phyloP scores from a whole-genome alignment of 2,797 vertebrate species.

The Sarcoramphus papa region DNA sequence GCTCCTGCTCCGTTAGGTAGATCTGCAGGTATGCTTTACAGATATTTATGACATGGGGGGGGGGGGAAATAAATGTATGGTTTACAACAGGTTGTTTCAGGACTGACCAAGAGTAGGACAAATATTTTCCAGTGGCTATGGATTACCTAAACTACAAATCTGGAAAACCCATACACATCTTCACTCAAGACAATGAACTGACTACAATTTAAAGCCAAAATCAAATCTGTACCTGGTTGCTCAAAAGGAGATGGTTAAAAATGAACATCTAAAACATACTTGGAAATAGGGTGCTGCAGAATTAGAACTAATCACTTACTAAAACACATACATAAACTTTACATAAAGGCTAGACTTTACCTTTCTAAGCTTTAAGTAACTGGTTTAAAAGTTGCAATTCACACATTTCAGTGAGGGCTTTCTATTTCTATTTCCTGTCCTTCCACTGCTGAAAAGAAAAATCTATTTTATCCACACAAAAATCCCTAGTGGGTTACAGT shows the following conservation, averaged over 20 bases:
- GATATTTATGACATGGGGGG: background rate
- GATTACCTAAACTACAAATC: background rate
- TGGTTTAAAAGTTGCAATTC: background rate
- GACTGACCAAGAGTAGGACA: background rate
- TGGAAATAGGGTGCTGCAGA: background rate
- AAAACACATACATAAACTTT: background rate
- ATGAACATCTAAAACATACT: background rate
- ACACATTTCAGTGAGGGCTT: background rate
- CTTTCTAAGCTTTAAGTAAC: background rate
- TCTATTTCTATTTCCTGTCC: background rate
- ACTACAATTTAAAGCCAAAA: background rate
- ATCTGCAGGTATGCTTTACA: conserved; percentile 37
- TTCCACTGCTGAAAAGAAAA: background rate
- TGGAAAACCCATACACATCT: background rate
- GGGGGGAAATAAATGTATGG: background rate
- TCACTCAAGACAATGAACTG: background rate
- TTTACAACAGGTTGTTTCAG: background rate
- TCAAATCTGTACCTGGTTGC: background rate
- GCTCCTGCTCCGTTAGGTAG: background rate
- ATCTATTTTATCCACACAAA: background rate
- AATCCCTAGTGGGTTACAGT: background rate
- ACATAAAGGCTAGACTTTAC: background rate
- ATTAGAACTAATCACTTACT: background rate
- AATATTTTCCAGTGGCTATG: background rate
- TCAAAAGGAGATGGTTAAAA: background rate